Evolutionary conservation across 2,888 invertebrate genomes (phyloP).

Genomic region (Tachina fera): DNA sequence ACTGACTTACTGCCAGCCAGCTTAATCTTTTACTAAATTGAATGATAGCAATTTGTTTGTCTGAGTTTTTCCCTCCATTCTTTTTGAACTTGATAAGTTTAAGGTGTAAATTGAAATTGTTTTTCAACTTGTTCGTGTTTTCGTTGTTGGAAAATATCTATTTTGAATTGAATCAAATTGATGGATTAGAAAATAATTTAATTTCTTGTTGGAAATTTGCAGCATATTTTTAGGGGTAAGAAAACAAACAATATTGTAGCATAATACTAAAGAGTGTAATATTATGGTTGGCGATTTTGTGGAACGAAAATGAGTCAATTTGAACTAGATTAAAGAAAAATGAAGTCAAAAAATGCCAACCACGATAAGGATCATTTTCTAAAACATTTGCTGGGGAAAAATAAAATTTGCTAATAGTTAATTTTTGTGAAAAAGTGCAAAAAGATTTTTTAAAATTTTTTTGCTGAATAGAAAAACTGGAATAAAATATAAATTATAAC

Average conservation of each 20-base stretch:
- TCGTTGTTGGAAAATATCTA: conserved; percentile 35
- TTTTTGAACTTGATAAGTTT: conserved; percentile 63
- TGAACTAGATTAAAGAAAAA: too few species aligned
- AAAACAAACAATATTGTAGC: neutral
- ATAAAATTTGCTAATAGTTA: neutral
- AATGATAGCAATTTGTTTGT: conserved; percentile 69
- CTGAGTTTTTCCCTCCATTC: neutral
- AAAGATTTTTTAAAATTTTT: neutral
- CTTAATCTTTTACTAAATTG: conserved; percentile 61
- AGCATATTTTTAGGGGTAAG: conserved; percentile 16
- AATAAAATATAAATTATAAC: too few species aligned
- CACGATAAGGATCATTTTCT: too few species aligned
- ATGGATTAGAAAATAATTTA: conserved; percentile 63
- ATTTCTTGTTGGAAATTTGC: conserved; percentile 30
- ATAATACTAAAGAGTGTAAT: neutral
- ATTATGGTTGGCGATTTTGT: too few species aligned
- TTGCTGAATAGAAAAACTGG: too few species aligned
- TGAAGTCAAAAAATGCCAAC: too few species aligned
- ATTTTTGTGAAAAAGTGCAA: neutral
- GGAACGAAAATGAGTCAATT: too few species aligned
- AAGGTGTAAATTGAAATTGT: conserved; percentile 70
- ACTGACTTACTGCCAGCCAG: neutral
- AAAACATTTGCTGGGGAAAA: too few species aligned
- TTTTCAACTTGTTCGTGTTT: conserved; percentile 48
- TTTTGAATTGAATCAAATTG: conserved; percentile 64